Conservation (phyloP, 2,888 invertebrate species). For the Carpatolechia fugitivella region DNA sequence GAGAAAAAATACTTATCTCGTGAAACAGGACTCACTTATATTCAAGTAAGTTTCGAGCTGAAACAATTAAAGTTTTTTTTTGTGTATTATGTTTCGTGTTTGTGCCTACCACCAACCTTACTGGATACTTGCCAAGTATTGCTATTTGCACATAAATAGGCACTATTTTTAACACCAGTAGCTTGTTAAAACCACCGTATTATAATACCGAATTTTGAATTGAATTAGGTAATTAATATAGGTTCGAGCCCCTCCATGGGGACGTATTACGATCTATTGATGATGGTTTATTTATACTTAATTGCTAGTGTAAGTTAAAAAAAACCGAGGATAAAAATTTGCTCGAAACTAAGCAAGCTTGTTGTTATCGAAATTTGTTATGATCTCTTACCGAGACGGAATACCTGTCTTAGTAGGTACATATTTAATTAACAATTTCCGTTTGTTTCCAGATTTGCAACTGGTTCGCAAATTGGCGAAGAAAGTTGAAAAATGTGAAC, state of each 20-base stretch:
- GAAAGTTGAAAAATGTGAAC: slow-evolving; percentile 87
- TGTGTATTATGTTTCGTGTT: slow-evolving; percentile 42
- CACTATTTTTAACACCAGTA: slow-evolving; percentile 75
- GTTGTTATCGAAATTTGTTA: too few species aligned
- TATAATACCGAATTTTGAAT: neutral
- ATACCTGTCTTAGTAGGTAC: too few species aligned
- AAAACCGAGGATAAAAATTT: too few species aligned
- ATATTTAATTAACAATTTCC: neutral
- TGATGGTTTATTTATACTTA: too few species aligned
- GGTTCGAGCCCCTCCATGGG: too few species aligned
- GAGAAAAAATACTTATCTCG: slow-evolving; percentile 86
- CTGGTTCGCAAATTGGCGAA: slow-evolving; percentile 91
- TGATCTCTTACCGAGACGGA: too few species aligned
- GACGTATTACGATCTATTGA: too few species aligned
- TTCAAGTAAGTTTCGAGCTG: slow-evolving; percentile 78
- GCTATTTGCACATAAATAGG: slow-evolving; percentile 76
- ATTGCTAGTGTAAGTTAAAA: too few species aligned
- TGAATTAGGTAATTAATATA: neutral
- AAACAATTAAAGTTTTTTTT: slow-evolving; percentile 17
- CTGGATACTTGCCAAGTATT: slow-evolving; percentile 70
- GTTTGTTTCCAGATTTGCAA: slow-evolving; percentile 82
- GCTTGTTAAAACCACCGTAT: slow-evolving; percentile 50
- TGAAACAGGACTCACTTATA: slow-evolving; percentile 87
- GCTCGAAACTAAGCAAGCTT: too few species aligned
- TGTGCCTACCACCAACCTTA: slow-evolving; percentile 69